Evolutionary conservation across 2,888 invertebrate genomes (phyloP).

Genomic region (Danaus chrysippus): DNA sequence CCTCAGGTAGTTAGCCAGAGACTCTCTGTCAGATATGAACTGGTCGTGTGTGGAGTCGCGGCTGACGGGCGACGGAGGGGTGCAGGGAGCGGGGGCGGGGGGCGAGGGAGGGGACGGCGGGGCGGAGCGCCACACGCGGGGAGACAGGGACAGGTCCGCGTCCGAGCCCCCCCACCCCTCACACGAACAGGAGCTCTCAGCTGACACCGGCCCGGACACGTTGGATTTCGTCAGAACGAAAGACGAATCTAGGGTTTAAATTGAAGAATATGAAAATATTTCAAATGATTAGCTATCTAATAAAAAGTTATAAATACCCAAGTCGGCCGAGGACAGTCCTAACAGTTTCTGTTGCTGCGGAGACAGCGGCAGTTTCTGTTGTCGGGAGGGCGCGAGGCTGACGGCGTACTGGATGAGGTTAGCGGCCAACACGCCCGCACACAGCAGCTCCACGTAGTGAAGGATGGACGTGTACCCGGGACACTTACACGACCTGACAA

Average conservation of each 20-base stretch:
- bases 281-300: background rate
- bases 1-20: constrained; percentile 41
- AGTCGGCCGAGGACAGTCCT: constrained; percentile 38
- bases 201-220: background rate
- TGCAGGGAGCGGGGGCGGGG: constrained; percentile 5
- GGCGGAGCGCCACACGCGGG: constrained; percentile 33
- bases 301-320: constrained; percentile 24
- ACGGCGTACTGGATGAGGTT: constrained; percentile 40
- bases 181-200: constrained; percentile 21
- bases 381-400: constrained; percentile 37
- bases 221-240: constrained; percentile 29
- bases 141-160: constrained; percentile 34
- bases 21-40: constrained; percentile 46
- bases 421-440: constrained; percentile 40
- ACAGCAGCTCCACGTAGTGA: constrained; percentile 50
- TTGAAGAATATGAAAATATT: background rate
- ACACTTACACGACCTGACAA: constrained; percentile 57
- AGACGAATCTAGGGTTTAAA: constrained; percentile 33
- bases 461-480: constrained; percentile 55
- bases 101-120: constrained; percentile 24
- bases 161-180: constrained; percentile 32
- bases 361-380: constrained; percentile 35
- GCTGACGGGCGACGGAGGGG: constrained; percentile 17
- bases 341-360: constrained; percentile 38
- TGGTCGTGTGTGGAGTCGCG: constrained; percentile 37